Conservation (phyloP, 1,140 invertebrate species). For the Magallana ariakensis region DNA sequence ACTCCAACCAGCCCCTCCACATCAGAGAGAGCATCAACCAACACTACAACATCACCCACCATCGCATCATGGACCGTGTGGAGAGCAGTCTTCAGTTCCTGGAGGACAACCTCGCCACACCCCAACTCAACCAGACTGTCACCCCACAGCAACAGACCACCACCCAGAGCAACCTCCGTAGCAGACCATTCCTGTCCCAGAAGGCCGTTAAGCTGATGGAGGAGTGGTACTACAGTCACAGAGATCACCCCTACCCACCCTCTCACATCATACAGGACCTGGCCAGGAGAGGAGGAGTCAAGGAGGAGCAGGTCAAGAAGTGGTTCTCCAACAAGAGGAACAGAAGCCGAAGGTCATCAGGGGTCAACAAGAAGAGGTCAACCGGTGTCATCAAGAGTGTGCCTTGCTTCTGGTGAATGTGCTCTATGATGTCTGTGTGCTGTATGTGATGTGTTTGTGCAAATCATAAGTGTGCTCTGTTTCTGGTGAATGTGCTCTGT, state of each 20-base stretch:
- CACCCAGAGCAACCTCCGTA: conserved; percentile 11
- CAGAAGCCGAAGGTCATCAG: conserved; percentile 39
- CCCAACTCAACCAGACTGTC: background rate
- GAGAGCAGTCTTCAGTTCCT: conserved; percentile 62
- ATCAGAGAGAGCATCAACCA: conserved; percentile 55
- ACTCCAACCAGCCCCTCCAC: conserved; percentile 47
- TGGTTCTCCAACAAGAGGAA: conserved; percentile 70
- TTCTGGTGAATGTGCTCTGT: too few species aligned
- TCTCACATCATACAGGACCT: conserved; percentile 52
- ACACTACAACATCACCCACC: conserved; percentile 63
- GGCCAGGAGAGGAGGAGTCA: conserved; percentile 58
- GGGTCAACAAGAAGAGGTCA: background rate
- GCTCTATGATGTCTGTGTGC: background rate
- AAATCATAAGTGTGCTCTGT: too few species aligned
- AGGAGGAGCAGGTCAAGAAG: conserved; percentile 67
- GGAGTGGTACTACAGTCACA: conserved; percentile 62
- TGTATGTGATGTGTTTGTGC: too few species aligned
- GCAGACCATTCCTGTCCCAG: conserved; percentile 56
- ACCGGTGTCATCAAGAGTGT: background rate
- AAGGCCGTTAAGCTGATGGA: conserved; percentile 63
- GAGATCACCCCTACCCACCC: conserved; percentile 64
- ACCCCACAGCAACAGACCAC: background rate
- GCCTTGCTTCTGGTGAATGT: background rate
- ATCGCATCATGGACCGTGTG: conserved; percentile 65
- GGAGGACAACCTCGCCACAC: conserved; percentile 45